Base-by-base conservation (phyloP, 2,797 vertebrate genomes). In the Harpagifer antarcticus region DNA sequence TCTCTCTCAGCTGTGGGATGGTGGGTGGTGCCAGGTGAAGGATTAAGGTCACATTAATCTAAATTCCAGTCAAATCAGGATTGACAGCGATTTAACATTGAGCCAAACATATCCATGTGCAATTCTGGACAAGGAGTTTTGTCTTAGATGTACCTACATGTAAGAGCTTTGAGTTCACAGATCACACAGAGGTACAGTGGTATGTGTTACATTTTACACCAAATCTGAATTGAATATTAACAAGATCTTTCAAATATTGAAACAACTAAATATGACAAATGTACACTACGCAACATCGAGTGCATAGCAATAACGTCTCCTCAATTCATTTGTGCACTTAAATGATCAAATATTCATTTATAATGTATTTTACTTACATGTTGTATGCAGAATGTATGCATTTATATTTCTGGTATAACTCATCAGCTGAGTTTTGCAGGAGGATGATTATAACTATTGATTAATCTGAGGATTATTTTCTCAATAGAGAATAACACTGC, bases 31-130 rank as follows among this genome's bases (percentile, higher is more conserved):
- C 74, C 75, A 90, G 82, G 90, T 90, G 82, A 85, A 74, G 80
- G 89, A 91, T 91, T 91, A 91, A 89, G 88, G 91, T 90, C 86
- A 89, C 72, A 82, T 82, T 85, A 87, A 87, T 90, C 88, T 77
- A 84, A 89, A 91, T 84, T 89, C 82, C 78, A 82, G 79, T 86
- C 79, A 80, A 87, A 88, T 80, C 75, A 23, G 84, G 82, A 84
- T 74, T 83, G 69, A 57, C 73, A 53, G 61, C 48, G 79, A 75
- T 82, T 84, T 77, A 84, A 61, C 56, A 68, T 44, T 55, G 9
- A 74, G 19, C 67, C 68, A 82, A 69, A 86, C 75, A 83, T 58
- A 72, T 76, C 68, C 58, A 68, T 73, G 76, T 59, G 70, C 27
- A 63, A 54, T 62, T 77, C 56, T 16, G 37, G 37, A 37, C 23